A percentile compares a stretch with the other conserved stretches of the same genome.
Evolutionary conservation across 2,797 vertebrate genomes (phyloP).

Genomic region (Streptopelia turtur): DNA sequence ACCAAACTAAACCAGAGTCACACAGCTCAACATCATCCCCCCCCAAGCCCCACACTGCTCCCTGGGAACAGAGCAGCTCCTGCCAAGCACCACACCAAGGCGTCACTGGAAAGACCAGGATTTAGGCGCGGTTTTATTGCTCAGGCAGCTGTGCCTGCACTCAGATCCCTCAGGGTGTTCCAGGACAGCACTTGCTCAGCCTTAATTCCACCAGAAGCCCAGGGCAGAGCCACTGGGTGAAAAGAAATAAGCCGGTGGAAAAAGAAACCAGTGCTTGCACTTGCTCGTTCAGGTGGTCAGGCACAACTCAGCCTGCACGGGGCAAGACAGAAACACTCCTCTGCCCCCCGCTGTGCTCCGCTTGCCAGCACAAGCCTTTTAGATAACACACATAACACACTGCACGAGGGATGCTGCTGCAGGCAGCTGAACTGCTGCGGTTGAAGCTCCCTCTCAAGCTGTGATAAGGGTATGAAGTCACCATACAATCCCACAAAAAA

Average conservation of each 20-base stretch:
- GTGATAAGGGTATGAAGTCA: background rate
- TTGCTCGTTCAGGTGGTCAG: background rate
- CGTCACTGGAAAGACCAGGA: rapidly evolving
- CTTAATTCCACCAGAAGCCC: background rate
- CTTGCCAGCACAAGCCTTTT: background rate
- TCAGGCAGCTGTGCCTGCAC: background rate
- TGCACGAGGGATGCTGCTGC: background rate
- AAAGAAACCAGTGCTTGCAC: background rate
- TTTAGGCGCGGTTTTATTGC: background rate
- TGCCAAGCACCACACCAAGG: background rate
- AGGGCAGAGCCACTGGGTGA: rapidly evolving
- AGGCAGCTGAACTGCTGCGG: background rate
- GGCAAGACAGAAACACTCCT: background rate
- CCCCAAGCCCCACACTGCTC: background rate
- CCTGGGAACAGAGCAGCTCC: background rate
- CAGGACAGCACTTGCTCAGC: background rate
- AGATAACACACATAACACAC: rapidly evolving
- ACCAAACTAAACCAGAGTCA: background rate
- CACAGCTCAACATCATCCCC: rapidly evolving
- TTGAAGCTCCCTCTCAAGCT: background rate
- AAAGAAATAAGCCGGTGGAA: background rate
- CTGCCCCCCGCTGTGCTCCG: rapidly evolving
- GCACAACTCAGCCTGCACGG: background rate
- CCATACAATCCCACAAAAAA: background rate
- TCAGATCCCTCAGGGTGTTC: background rate